These are phyloP conservation scores for Sylvia atricapilla DNA, from an alignment of 2,113 vertebrate species.

Conservation along the genomic window DNA sequence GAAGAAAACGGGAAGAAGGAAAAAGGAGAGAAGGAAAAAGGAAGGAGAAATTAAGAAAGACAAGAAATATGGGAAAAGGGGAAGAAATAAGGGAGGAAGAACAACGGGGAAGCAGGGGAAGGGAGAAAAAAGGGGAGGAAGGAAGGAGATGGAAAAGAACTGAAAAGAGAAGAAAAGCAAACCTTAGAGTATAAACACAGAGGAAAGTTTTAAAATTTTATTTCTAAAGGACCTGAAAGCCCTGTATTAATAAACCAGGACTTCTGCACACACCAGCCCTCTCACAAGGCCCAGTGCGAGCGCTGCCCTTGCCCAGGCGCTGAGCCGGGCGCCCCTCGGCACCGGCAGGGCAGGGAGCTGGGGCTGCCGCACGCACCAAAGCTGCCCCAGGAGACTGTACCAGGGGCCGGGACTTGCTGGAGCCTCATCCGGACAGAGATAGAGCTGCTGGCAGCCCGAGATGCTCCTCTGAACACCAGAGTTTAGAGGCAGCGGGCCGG, in stretches of 20 bases:
- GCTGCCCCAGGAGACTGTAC: neutral
- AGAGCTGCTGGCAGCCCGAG: neutral
- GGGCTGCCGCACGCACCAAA: neutral
- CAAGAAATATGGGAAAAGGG: neutral
- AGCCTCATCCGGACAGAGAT: neutral
- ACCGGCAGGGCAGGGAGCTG: neutral
- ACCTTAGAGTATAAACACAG: neutral
- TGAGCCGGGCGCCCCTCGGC: neutral
- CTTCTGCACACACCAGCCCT: neutral
- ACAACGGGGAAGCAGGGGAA: accelerated
- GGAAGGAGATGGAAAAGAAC: accelerated
- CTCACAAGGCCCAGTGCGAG: neutral
- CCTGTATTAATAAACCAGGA: neutral
- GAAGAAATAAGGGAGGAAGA: neutral
- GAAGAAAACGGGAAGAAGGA: too few relatives aligned
- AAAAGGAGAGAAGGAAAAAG: neutral
- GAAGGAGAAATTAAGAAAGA: accelerated
- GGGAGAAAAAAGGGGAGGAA: accelerated
- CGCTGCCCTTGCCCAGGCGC: neutral
- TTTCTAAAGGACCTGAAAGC: neutral
- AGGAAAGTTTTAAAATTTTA: neutral
- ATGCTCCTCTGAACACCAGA: neutral
- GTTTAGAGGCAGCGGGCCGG: too few relatives aligned
- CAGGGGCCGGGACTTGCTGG: too few relatives aligned
- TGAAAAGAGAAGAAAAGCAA: accelerated